phyloP scores from a whole-genome alignment of 2,113 vertebrate genomes.

The Psephotus haematonotus region DNA sequence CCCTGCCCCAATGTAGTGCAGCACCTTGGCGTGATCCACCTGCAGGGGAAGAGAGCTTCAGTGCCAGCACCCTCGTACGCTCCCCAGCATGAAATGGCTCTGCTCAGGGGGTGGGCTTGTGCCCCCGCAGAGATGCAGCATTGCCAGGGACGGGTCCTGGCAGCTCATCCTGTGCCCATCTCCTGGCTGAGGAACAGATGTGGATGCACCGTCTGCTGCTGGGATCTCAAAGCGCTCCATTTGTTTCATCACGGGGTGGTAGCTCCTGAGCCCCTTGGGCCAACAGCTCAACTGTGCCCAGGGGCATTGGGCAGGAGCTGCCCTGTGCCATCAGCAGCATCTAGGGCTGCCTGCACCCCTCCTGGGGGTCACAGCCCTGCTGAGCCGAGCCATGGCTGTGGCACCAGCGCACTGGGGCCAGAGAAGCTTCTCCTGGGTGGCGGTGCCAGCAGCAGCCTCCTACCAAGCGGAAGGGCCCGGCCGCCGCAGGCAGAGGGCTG shows the following conservation, averaged over 20 bases:
- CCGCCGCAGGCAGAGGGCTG: not conserved
- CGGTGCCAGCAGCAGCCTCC: rapidly evolving
- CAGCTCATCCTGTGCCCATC: not conserved
- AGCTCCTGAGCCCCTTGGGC: not conserved
- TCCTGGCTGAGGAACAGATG: not conserved
- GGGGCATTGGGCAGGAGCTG: not conserved
- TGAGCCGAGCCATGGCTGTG: rapidly evolving
- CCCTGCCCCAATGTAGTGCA: conserved; percentile 86
- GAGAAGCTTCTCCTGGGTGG: rapidly evolving
- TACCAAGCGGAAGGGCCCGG: not conserved
- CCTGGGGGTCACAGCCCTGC: not conserved
- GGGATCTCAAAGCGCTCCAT: not conserved
- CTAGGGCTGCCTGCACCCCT: not conserved
- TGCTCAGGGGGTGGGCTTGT: not conserved
- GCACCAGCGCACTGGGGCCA: rapidly evolving
- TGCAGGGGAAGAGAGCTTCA: conserved; percentile 3
- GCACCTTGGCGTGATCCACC: conserved; percentile 87
- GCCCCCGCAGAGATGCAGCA: not conserved
- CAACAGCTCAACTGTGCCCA: not conserved
- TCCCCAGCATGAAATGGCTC: not conserved
- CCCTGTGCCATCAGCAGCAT: not conserved
- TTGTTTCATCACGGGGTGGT: not conserved
- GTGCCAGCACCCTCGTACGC: rapidly evolving
- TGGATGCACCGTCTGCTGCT: not conserved
- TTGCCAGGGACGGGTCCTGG: not conserved